These are phyloP conservation scores for Prunella strophiata DNA, from an alignment of 2,797 vertebrate genomes.

Conservation along the genomic window DNA sequence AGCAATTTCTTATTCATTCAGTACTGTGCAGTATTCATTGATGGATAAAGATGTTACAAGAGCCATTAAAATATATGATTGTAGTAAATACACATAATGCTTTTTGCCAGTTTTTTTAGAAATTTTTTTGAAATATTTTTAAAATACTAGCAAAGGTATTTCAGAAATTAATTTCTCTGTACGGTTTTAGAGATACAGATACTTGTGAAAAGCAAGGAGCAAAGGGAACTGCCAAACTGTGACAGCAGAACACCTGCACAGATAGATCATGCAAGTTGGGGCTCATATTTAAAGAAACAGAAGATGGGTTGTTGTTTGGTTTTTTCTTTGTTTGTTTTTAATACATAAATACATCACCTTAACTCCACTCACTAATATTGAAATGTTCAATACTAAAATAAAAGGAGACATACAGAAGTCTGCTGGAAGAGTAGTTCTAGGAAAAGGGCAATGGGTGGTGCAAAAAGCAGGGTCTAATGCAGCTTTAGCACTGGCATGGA, in stretches of 20 bases:
- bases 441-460: background rate
- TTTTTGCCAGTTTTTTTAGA: background rate
- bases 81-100: background rate
- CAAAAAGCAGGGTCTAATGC: background rate
- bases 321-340: background rate
- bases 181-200: background rate
- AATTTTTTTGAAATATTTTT: background rate
- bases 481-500: background rate
- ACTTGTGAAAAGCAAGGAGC: background rate
- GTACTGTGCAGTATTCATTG: background rate
- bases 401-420: background rate
- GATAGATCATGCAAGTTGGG: background rate
- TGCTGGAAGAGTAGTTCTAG: background rate
- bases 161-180: background rate
- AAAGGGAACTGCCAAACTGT: background rate
- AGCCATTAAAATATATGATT: background rate
- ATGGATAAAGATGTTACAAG: background rate
- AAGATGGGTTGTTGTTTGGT: accelerated
- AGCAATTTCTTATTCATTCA: conserved; percentile 12
- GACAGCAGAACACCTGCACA: background rate
- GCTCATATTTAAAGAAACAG: background rate
- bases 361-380: background rate
- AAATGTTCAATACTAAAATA: background rate
- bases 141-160: background rate
- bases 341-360: background rate